These are phyloP conservation scores for Drosophila varians DNA, from an alignment of 1,140 invertebrate genomes.

Conservation along the genomic window DNA sequence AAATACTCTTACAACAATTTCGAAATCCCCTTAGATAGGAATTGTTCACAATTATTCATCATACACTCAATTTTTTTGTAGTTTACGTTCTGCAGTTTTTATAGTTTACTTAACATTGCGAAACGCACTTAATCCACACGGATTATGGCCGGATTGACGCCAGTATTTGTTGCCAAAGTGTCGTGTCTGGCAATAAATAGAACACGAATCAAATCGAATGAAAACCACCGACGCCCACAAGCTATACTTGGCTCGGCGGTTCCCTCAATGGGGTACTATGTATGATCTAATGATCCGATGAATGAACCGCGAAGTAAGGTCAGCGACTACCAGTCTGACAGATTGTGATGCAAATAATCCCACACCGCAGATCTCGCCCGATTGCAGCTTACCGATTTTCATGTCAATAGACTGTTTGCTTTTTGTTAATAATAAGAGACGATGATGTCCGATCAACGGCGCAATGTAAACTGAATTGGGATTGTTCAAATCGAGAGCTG, in stretches of 20 bases:
- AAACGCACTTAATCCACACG: slow-evolving; percentile 31
- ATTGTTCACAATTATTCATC: not conserved
- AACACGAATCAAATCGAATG: slow-evolving; percentile 36
- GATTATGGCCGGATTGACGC: slow-evolving; percentile 4
- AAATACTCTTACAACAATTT: too few species aligned
- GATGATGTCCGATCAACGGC: slow-evolving; percentile 50
- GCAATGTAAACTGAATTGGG: slow-evolving; percentile 65
- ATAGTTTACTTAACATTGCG: slow-evolving; percentile 17
- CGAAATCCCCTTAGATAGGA: too few species aligned
- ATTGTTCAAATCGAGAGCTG: slow-evolving; percentile 67
- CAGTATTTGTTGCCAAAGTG: slow-evolving; percentile 27
- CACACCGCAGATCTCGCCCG: slow-evolving; percentile 7
- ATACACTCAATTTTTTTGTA: too few species aligned
- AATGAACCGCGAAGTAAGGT: slow-evolving; percentile 65
- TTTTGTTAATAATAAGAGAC: slow-evolving; percentile 7
- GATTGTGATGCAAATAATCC: slow-evolving; percentile 28
- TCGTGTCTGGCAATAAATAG: slow-evolving; percentile 52
- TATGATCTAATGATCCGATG: slow-evolving; percentile 73
- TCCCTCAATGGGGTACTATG: slow-evolving; percentile 60
- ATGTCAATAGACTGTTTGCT: slow-evolving; percentile 24
- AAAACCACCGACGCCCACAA: slow-evolving; percentile 59
- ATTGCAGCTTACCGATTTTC: slow-evolving; percentile 70
- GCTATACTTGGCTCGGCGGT: slow-evolving; percentile 22
- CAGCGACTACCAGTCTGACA: slow-evolving; percentile 40
- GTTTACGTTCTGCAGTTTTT: not conserved